Evolutionary conservation across 2,797 vertebrate species (phyloP).

Genomic region (Bradypus variegatus): DNA sequence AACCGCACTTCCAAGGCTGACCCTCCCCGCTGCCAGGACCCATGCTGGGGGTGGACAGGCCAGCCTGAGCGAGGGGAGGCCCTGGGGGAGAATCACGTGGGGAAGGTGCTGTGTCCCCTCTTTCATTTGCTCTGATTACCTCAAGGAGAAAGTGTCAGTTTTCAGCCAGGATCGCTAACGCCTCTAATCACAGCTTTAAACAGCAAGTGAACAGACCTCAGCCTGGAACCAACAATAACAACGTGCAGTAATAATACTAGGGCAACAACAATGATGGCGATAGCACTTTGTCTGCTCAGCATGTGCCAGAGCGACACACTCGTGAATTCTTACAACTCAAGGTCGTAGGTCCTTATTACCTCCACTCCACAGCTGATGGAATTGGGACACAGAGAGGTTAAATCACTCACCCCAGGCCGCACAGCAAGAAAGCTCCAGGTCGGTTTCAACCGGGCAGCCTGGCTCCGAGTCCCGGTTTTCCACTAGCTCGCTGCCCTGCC

Average conservation of each 20-base stretch:
- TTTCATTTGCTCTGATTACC: neutral
- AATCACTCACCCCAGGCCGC: neutral
- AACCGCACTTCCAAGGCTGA: no score
- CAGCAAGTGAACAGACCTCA: neutral
- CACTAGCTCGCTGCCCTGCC: neutral
- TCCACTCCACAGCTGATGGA: neutral
- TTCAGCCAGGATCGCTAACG: neutral
- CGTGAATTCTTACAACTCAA: accelerated
- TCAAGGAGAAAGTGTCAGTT: neutral
- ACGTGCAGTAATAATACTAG: no score
- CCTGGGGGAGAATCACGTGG: no score
- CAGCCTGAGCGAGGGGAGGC: no score
- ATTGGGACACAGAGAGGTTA: neutral
- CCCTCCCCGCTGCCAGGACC: no score
- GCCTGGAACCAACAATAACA: neutral
- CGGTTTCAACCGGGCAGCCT: neutral
- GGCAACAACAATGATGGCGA: no score
- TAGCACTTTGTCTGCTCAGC: no score
- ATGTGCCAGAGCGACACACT: neutral
- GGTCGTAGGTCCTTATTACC: no score
- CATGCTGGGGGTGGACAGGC: no score
- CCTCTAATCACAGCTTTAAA: neutral
- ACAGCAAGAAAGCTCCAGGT: neutral
- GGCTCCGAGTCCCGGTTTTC: no score
- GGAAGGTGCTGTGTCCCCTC: no score